Evolutionary conservation across 2,888 invertebrate genomes (phyloP).

Genomic region (Chrysolina haemoptera): DNA sequence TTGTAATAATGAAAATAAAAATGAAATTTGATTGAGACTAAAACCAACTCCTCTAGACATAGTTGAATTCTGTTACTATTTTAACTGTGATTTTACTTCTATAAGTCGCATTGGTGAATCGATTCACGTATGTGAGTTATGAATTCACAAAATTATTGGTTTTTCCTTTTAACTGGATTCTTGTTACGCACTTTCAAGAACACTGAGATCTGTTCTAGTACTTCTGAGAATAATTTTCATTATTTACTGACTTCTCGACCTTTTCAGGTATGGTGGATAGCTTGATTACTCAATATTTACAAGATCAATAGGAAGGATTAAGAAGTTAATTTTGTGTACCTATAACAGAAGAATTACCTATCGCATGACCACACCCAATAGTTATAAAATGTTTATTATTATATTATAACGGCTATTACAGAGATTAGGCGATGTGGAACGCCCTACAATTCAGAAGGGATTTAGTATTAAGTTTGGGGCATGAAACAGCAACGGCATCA

Average conservation of each 20-base stretch:
- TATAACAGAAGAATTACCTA: slow-evolving; percentile 28
- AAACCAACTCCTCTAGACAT: too few species aligned
- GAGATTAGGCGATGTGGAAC: neutral
- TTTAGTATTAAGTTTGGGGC: too few species aligned
- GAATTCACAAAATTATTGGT: too few species aligned
- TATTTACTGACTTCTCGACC: neutral
- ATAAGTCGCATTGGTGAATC: too few species aligned
- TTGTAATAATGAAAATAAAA: too few species aligned
- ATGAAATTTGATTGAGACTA: too few species aligned
- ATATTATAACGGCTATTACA: slow-evolving; percentile 5
- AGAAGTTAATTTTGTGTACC: slow-evolving; percentile 35
- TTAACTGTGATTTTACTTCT: too few species aligned
- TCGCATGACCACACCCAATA: neutral
- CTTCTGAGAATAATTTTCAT: neutral
- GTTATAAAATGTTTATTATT: slow-evolving; percentile 31
- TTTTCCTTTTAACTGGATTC: too few species aligned
- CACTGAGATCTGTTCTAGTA: neutral
- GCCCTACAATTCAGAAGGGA: neutral
- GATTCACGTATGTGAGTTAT: too few species aligned
- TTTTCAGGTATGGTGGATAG: neutral
- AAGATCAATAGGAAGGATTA: slow-evolving; percentile 29
- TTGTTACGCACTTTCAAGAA: too few species aligned
- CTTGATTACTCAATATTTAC: slow-evolving; percentile 23
- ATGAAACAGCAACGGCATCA: too few species aligned
- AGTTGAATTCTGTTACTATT: too few species aligned